Evolutionary conservation across 2,888 invertebrate species (phyloP).

Genomic region (Unio delphinus): DNA sequence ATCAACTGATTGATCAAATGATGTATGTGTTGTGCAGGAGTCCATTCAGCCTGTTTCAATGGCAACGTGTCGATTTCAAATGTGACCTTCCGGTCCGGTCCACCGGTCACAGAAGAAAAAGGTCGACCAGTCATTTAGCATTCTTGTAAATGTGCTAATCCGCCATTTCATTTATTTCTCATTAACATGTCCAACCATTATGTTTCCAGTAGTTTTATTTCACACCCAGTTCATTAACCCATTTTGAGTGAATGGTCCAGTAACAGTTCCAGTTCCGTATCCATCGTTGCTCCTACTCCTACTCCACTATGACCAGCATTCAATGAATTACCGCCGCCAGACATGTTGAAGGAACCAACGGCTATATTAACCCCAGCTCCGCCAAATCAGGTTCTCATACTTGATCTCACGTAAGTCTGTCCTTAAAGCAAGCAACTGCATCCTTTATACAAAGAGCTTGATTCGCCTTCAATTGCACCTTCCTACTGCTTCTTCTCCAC

Average conservation of each 20-base stretch:
- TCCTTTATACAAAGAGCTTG: no score
- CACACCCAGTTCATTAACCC: slow-evolving; percentile 2
- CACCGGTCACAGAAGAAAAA: slow-evolving; percentile 3
- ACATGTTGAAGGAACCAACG: not conserved
- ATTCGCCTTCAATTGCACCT: no score
- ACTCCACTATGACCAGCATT: slow-evolving; percentile 9
- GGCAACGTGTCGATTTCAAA: not conserved
- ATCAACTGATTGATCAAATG: slow-evolving; percentile 7
- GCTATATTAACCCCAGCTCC: not conserved
- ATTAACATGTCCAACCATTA: no score
- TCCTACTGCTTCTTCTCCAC: no score
- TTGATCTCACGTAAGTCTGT: no score
- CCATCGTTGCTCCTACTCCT: no score
- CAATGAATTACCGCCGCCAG: slow-evolving; percentile 11
- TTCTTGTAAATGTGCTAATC: no score
- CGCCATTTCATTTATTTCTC: no score
- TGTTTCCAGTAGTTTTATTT: slow-evolving; percentile 1
- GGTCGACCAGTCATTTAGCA: not conserved
- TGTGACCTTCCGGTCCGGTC: not conserved
- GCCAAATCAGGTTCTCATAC: not conserved
- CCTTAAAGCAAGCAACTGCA: no score
- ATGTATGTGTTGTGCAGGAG: not conserved
- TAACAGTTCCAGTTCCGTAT: not conserved
- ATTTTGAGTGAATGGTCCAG: slow-evolving; percentile 4
- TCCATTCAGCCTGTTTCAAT: not conserved